These are phyloP conservation scores for Mallotus villosus DNA, from an alignment of 2,797 vertebrate genomes.

Conservation along the genomic window DNA sequence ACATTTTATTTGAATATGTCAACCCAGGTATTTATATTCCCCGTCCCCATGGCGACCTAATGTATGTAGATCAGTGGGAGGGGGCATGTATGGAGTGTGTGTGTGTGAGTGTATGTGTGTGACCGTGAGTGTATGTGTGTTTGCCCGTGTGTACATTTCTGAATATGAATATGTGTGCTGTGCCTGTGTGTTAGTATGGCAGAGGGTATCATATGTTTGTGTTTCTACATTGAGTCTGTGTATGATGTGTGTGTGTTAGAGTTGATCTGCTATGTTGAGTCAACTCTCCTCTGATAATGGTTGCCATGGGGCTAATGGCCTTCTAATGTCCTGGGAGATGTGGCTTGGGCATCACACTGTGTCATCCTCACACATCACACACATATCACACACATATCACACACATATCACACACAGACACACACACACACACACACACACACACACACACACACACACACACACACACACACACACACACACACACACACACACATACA, in stretches of 20 bases:
- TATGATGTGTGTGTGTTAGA: constrained; percentile 1
- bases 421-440: constrained; percentile 36
- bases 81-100: too few relatives aligned
- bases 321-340: constrained; percentile 42
- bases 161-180: not conserved
- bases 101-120: constrained; percentile 1
- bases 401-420: constrained; percentile 23
- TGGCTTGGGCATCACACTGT: constrained; percentile 50
- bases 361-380: constrained; percentile 39
- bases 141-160: constrained; percentile 1
- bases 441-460: constrained; percentile 22
- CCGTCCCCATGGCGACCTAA: too few relatives aligned
- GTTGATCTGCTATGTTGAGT: not conserved
- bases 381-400: constrained; percentile 44
- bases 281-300: constrained; percentile 28
- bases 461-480: constrained; percentile 8
- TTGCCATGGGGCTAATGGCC: constrained; percentile 37
- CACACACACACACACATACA: constrained; percentile 5
- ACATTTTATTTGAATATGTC: too few relatives aligned
- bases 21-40: too few relatives aligned
- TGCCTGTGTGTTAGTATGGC: not conserved
- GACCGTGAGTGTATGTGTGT: not conserved
- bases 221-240: not conserved
- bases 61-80: too few relatives aligned
- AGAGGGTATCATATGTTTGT: not conserved